phyloP scores from a whole-genome alignment of 30 jellyfish, hydroid and myxozoan genomes.

The Nemopilema nomurai region DNA sequence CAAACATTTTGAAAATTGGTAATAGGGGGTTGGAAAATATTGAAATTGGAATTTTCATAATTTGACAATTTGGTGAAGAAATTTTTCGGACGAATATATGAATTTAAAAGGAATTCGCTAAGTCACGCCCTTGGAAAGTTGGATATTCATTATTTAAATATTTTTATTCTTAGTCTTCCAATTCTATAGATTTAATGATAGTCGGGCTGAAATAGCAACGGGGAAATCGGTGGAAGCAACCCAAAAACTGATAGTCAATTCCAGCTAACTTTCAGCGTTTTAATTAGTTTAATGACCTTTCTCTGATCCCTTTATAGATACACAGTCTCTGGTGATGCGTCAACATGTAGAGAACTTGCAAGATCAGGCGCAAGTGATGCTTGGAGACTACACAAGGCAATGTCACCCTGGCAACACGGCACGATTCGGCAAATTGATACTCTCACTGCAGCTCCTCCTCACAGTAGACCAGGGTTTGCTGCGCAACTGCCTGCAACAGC shows the following conservation, averaged over 20 bases:
- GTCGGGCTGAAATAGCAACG: too few species aligned
- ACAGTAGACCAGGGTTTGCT: constrained; percentile 62
- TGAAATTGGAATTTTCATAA: not conserved
- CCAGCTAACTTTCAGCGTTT: too few species aligned
- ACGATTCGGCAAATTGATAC: constrained; percentile 81
- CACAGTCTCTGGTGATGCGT: constrained; percentile 64
- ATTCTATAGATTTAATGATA: too few species aligned
- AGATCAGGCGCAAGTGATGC: constrained; percentile 91
- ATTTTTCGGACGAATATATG: too few species aligned
- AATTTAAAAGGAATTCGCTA: too few species aligned
- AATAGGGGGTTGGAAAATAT: not conserved
- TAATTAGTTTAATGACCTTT: not conserved
- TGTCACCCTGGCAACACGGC: constrained; percentile 73
- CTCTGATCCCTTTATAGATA: constrained; percentile 41
- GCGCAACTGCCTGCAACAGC: constrained; percentile 70
- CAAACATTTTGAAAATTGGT: too few species aligned
- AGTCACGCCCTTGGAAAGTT: too few species aligned
- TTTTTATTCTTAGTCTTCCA: too few species aligned
- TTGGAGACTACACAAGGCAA: constrained; percentile 67
- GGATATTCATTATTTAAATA: too few species aligned
- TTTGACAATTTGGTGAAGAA: too few species aligned
- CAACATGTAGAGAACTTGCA: constrained; percentile 82
- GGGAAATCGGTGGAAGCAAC: too few species aligned
- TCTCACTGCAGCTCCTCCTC: constrained; percentile 73
- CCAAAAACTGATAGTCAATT: too few species aligned